Evolutionary conservation across 2,888 invertebrate genomes (phyloP), one percentile per base, ranked within the genome.

Genomic region (Zygothrica quintamaculata): DNA sequence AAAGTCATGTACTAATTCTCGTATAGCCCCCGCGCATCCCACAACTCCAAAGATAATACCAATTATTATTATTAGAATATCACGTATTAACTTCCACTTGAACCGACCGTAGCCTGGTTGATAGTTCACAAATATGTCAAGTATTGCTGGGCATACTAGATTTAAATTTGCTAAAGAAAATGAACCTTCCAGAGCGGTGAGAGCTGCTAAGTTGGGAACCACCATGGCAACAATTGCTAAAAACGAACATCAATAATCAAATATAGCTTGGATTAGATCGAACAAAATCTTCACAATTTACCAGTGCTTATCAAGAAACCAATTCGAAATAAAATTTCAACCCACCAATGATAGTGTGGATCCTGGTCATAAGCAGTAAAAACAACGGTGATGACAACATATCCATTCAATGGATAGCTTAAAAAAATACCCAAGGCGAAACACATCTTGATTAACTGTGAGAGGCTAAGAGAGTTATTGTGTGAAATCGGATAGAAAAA

Each of bases 381-480:
- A 71, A 98, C 95, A 65, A 99, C 97, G 79, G 96, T 96, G 93
- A 98, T 95, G 0, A 98, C 98, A 7, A 99, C 98, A 91, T 98
- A 99, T 90, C 98, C 97, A 90, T 98, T 98, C 1, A 99, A 93
- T 29, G 96, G 95, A 92, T 98, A 99, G 0, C 98, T 97, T 73
- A 98, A 93, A 92, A 98, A 97, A 58, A 99, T 96, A 9, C 96
- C 95, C 0, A 94, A 90, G 0, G 96, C 96, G 52, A 96, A 96
- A 94, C 95, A 95, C 15, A 95, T 65, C 84, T 96, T 95, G 0
- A 95, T 95, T 5, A 94, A 93, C 87, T 96, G 95, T 0, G 95
- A 95, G 77, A 95, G 92, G 11, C 95, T 95, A 92, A 1, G 3
- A 4, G n/a, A 8, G 0, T 8, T 18, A 9, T 31, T 7, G 9